These are phyloP conservation scores for Ophioderma brevispina DNA, from an alignment of 35 echinoderm and acorn worm genomes.

Conservation along the genomic window DNA sequence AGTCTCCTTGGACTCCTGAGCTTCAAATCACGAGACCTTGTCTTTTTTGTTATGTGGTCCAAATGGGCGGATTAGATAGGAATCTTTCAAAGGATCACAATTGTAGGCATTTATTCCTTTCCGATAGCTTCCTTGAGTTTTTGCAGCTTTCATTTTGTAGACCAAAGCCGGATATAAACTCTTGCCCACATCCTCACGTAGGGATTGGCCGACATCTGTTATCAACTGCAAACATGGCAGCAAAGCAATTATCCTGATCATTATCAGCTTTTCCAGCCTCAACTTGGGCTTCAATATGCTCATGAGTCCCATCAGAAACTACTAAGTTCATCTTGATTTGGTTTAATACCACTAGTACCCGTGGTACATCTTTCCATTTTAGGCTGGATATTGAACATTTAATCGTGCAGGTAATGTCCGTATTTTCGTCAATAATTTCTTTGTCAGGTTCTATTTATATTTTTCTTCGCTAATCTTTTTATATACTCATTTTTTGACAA, in stretches of 20 bases:
- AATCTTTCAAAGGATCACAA: not conserved
- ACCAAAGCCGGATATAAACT: not conserved
- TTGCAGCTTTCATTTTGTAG: not conserved
- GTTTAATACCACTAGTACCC: too few species aligned
- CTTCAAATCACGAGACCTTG: slow-evolving; percentile 28
- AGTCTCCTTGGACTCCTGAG: slow-evolving; percentile 24
- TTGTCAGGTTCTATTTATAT: too few species aligned
- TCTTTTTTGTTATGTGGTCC: slow-evolving; percentile 32
- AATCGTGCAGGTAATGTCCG: too few species aligned
- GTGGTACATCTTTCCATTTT: too few species aligned
- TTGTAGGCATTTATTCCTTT: slow-evolving; percentile 14
- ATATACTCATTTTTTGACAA: too few species aligned
- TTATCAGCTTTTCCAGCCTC: too few species aligned
- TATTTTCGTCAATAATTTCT: too few species aligned
- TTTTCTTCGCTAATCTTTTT: too few species aligned
- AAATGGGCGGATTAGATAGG: slow-evolving; percentile 49
- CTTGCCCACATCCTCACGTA: not conserved
- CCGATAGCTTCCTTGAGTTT: not conserved
- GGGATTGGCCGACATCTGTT: not conserved
- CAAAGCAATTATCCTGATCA: not conserved
- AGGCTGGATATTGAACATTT: too few species aligned
- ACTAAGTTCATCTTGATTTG: too few species aligned
- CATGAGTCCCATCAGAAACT: too few species aligned
- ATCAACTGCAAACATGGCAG: not conserved
- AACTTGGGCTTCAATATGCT: too few species aligned